Percentiles rank a stretch among this genome's conserved stretches.
These are phyloP conservation scores for Gortyna flavago DNA, from an alignment of 2,888 invertebrate genomes.

Conservation along the genomic window DNA sequence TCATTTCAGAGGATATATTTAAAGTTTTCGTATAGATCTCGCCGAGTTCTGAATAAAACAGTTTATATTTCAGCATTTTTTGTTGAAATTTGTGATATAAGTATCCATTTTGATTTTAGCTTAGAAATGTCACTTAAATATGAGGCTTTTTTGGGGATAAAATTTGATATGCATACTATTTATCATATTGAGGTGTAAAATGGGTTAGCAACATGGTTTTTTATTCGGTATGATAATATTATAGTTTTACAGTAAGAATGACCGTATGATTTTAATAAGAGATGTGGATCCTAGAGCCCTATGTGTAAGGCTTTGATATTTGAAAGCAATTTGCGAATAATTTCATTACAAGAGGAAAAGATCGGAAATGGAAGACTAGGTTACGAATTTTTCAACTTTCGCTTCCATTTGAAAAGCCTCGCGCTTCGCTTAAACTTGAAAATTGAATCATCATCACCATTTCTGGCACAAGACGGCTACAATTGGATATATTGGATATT, in stretches of 20 bases:
- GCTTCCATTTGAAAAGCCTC: neutral
- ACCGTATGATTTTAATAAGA: neutral
- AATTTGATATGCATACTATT: slow-evolving; percentile 7
- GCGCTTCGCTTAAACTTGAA: neutral
- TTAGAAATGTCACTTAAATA: slow-evolving; percentile 28
- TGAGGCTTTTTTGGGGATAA: slow-evolving; percentile 5
- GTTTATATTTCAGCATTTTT: slow-evolving; percentile 23
- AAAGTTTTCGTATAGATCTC: slow-evolving; percentile 19
- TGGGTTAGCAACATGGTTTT: slow-evolving; percentile 33
- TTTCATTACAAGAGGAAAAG: neutral
- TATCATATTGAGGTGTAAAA: slow-evolving; percentile 15
- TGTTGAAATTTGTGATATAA: slow-evolving; percentile 26
- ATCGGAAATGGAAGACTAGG: neutral
- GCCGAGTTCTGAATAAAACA: slow-evolving; percentile 53
- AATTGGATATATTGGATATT: neutral
- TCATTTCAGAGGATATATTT: slow-evolving; percentile 44
- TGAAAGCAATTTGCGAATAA: neutral
- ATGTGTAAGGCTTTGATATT: neutral
- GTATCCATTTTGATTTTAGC: slow-evolving; percentile 26
- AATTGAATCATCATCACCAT: neutral
- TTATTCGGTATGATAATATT: slow-evolving; percentile 6
- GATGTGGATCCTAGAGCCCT: neutral
- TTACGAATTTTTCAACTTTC: neutral
- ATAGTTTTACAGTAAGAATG: neutral
- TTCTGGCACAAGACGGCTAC: neutral